These are phyloP conservation scores for Chouioia cunea DNA, from an alignment of 2,888 invertebrate genomes.

Conservation along the genomic window DNA sequence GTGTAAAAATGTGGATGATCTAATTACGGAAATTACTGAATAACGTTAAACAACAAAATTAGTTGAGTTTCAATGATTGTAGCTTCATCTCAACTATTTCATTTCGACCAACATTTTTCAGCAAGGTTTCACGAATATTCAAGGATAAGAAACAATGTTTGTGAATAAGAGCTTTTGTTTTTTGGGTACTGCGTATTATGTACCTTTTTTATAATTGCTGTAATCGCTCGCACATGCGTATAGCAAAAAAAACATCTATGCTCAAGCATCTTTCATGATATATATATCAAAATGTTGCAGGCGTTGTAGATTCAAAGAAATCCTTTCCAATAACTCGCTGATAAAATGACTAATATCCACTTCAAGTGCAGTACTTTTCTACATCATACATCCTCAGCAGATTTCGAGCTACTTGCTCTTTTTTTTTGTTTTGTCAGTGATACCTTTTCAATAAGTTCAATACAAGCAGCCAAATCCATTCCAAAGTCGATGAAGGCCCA, in stretches of 20 bases:
- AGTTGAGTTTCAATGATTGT: slow-evolving; percentile 16
- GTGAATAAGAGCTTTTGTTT: slow-evolving; percentile 21
- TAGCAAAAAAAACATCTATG: slow-evolving; percentile 21
- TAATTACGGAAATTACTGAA: neutral
- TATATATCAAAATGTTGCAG: slow-evolving; percentile 13
- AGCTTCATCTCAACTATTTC: slow-evolving; percentile 13
- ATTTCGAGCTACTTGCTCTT: neutral
- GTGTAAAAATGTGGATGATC: slow-evolving; percentile 4
- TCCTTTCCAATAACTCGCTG: slow-evolving; percentile 4
- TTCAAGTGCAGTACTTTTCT: neutral
- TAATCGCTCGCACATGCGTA: slow-evolving; percentile 24
- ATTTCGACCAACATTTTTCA: slow-evolving; percentile 19
- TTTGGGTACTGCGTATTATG: slow-evolving; percentile 50
- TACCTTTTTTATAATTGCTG: slow-evolving; percentile 45
- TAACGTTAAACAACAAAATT: neutral
- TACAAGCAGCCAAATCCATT: slow-evolving; percentile 95
- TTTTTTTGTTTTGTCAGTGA: slow-evolving; percentile 24
- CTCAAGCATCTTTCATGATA: slow-evolving; percentile 34
- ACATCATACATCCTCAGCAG: slow-evolving; percentile 11
- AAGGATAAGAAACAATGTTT: slow-evolving; percentile 7
- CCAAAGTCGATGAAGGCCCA: slow-evolving; percentile 98
- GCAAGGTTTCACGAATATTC: neutral
- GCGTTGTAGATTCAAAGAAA: neutral
- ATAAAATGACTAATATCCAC: neutral
- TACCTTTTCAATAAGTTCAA: slow-evolving; percentile 96